Base-by-base conservation (phyloP, 1,140 invertebrate species). In the Aphelinus certus region DNA sequence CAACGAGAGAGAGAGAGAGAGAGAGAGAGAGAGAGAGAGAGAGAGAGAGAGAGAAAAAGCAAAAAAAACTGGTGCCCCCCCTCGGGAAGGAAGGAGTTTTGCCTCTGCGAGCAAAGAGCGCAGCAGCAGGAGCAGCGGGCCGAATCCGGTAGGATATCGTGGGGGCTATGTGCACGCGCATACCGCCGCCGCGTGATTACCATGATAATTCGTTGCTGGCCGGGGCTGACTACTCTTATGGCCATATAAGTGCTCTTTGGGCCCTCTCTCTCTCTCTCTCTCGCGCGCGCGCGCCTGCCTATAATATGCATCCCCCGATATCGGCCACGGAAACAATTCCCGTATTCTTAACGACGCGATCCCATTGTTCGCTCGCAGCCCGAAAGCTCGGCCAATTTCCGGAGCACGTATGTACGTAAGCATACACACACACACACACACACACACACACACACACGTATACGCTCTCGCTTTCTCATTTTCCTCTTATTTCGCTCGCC, bases 191-290 rank as follows among this genome's bases (percentile, higher is more conserved):
- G 26, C 43, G 72, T 68, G 72, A 73, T 73, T 67, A 73, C 72
- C 57, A 73, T 62, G 72, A 73, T 73, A 73, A 73, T 73, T 73
- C 63, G 71, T 26, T 26, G 26, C 43, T 7, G n/a, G 47, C 26
- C 26, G 26, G 26, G 26, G 26, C 26, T 26, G 26, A 26, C 26
- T 26, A 26, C 26, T 26, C 26, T 26, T 26, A 66, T 46, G 56
- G 1, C 63, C 56, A 61, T 62, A 67, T 67, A 62, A 43, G 65
- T 26, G 26, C 26, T 26, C 26, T 26, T 26, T 26, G 26, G 26
- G 26, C 26, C 26, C 26, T 26, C 26, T 26, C 26, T 26, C 26
- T 26, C 26, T 26, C 26, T 26, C 26, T 26, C 26, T 26, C 26
- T 26, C 46, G 7, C 10, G 7, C 7, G 7, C 7, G 43, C 26